Percentiles rank a stretch among this genome's conserved stretches.
Conservation (phyloP, 2,797 vertebrate species). For the Sciaenops ocellatus region DNA sequence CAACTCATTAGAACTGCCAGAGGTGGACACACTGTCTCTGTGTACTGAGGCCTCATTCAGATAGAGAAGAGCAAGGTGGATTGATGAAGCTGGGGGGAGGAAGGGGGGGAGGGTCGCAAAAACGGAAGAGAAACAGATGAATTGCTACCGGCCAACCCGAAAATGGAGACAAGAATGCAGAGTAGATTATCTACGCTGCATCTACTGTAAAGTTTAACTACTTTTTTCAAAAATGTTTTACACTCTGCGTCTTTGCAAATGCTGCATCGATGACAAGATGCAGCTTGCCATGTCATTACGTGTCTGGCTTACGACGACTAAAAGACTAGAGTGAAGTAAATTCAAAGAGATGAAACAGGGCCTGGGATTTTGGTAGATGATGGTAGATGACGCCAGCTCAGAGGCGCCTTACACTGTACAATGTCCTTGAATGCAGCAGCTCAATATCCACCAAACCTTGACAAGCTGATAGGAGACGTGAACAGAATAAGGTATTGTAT, state of each 20-base stretch:
- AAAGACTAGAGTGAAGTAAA: slow-evolving; percentile 21
- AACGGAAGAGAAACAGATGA: slow-evolving; percentile 7
- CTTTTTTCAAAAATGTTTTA: neutral
- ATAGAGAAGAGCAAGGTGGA: slow-evolving; percentile 30
- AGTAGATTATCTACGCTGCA: neutral
- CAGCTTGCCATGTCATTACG: slow-evolving; percentile 13
- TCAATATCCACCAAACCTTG: slow-evolving; percentile 23
- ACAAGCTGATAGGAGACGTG: slow-evolving; percentile 24
- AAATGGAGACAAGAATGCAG: neutral
- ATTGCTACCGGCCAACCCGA: neutral
- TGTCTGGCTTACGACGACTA: slow-evolving; percentile 6
- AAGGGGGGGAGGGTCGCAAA: neutral
- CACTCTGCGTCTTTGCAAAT: neutral
- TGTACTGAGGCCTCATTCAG: slow-evolving; percentile 28
- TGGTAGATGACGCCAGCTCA: neutral
- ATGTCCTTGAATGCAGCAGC: neutral
- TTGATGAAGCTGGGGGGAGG: neutral
- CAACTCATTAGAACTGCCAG: slow-evolving; percentile 70
- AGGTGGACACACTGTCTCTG: slow-evolving; percentile 49
- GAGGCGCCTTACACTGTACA: neutral
- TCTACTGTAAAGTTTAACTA: neutral
- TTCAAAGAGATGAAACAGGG: slow-evolving; percentile 24
- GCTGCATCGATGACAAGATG: slow-evolving; percentile 13
- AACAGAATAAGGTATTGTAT: slow-evolving; percentile 14
- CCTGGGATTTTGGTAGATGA: slow-evolving; percentile 21